Evolutionary conservation across 1,140 invertebrate species (phyloP), one percentile per base, ranked within the genome.

Genomic region (Nasonia giraulti): DNA sequence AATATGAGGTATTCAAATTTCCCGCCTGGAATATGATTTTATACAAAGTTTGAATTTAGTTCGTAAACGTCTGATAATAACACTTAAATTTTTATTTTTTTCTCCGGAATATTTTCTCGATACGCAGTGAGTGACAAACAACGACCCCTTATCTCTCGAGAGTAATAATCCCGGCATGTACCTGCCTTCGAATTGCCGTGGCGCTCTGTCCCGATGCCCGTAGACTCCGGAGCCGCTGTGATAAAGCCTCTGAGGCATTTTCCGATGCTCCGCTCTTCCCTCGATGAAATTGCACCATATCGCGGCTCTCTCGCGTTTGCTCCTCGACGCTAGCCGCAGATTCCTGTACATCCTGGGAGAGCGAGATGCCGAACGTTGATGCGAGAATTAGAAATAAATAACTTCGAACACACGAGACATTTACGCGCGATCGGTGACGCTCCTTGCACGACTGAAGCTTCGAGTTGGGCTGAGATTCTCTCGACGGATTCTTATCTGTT

Each of bases 191-290:
- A 90, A 95, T 50, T 89, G 79, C 11, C 88, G 90, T 69, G 80
- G 27, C 74, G 88, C 87, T 85, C 87, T 91, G 0, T 93, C 92
- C 85, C 91, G 93, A 84, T 95, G 94, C 47, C 95, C 95, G 88
- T 95, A 95, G 12, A 95, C 94, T 27, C 93, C 94, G 73, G 91
- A 92, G 47, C 94, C 92, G 89, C 93, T 94, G 84, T 95, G 94
- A 92, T 95, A 95, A 85, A 84, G 85, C 79, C 87, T 75, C 33
- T 33, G 82, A 33, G 82, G 44, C 0, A 37, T 62, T 73, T 74
- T 84, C 31, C 83, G 14, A 50, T 68, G 33, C 55, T n/a, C 17
- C 6, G 31, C 10, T 71, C 37, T 68, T 20, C 23, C 47, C 20
- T 50, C 11, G 2, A 2, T 44, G 10, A 44, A 55, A 27, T n/a